Evolutionary conservation across 2,888 invertebrate species (phyloP).

Genomic region (Gastrophysa polygoni): DNA sequence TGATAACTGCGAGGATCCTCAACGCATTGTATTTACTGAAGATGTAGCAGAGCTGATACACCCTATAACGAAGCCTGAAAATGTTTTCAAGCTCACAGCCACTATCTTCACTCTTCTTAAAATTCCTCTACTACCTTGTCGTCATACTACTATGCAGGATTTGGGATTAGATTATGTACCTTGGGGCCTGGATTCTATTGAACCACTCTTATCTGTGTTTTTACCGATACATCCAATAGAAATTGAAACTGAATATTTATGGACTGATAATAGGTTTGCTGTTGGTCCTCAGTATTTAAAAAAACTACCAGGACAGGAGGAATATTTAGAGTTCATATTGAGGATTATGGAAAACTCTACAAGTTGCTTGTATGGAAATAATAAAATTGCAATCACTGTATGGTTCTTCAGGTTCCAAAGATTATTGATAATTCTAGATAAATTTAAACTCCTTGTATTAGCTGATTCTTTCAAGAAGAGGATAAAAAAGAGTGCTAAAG

Average conservation of each 20-base stretch:
- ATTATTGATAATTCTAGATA: slow-evolving; percentile 60
- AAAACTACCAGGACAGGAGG: slow-evolving; percentile 66
- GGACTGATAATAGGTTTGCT: slow-evolving; percentile 59
- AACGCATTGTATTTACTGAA: slow-evolving; percentile 68
- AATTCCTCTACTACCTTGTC: slow-evolving; percentile 62
- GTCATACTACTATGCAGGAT: slow-evolving; percentile 57
- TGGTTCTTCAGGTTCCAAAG: slow-evolving; percentile 70
- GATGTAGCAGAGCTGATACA: slow-evolving; percentile 72
- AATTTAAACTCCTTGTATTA: slow-evolving; percentile 58
- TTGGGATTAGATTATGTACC: slow-evolving; percentile 57
- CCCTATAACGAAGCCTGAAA: slow-evolving; percentile 65
- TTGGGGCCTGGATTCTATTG: slow-evolving; percentile 61
- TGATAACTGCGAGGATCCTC: slow-evolving; percentile 66
- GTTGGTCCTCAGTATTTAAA: slow-evolving; percentile 67
- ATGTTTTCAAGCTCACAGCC: slow-evolving; percentile 66
- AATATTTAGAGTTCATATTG: slow-evolving; percentile 63
- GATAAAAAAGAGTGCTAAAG: slow-evolving; percentile 62
- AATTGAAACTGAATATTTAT: slow-evolving; percentile 51
- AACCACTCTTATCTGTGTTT: slow-evolving; percentile 59
- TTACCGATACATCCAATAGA: slow-evolving; percentile 52
- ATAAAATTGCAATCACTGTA: slow-evolving; percentile 63
- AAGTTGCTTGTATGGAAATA: slow-evolving; percentile 58
- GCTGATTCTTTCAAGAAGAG: slow-evolving; percentile 57
- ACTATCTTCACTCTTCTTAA: slow-evolving; percentile 66
- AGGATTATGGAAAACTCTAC: slow-evolving; percentile 62